Conservation (phyloP, 2,888 invertebrate species). For the Netelia fuscicornis region DNA sequence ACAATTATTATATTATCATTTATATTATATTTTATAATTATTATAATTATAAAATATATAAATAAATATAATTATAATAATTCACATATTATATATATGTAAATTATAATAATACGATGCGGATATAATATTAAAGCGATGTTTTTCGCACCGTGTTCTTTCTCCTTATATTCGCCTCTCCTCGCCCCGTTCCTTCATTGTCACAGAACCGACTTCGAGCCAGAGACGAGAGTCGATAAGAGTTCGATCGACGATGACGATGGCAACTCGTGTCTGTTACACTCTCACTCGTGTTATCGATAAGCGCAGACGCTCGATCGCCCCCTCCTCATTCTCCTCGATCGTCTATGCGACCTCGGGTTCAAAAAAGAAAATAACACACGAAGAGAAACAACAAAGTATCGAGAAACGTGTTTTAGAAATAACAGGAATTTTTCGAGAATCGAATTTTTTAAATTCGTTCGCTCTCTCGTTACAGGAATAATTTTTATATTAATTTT, state of each 20-base stretch:
- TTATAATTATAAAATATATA: too few species aligned
- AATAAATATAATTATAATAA: too few species aligned
- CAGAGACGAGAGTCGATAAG: slow-evolving; percentile 51
- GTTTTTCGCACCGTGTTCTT: slow-evolving; percentile 11
- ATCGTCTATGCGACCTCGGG: slow-evolving; percentile 23
- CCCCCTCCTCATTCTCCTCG: not conserved
- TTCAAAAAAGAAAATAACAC: not conserved
- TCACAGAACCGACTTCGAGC: slow-evolving; percentile 19
- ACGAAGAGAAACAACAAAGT: not conserved
- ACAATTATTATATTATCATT: too few species aligned
- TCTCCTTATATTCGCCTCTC: not conserved
- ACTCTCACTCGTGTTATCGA: slow-evolving; percentile 24
- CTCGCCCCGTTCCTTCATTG: slow-evolving; percentile 14
- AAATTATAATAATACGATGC: not conserved
- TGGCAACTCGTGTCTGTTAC: slow-evolving; percentile 8
- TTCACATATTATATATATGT: too few species aligned
- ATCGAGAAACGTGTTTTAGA: not conserved
- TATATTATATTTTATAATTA: too few species aligned
- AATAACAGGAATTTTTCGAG: too few species aligned
- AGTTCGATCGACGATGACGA: slow-evolving; percentile 41
- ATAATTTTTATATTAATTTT: not conserved
- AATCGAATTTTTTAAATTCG: too few species aligned
- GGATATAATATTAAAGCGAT: not conserved
- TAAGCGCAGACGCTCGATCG: slow-evolving; percentile 33
- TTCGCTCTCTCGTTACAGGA: too few species aligned